A percentile compares a stretch with the other conserved stretches of the same genome.
These are phyloP conservation scores for Aselliscus stoliczkanus DNA, from an alignment of 2,797 vertebrate species.

Conservation along the genomic window DNA sequence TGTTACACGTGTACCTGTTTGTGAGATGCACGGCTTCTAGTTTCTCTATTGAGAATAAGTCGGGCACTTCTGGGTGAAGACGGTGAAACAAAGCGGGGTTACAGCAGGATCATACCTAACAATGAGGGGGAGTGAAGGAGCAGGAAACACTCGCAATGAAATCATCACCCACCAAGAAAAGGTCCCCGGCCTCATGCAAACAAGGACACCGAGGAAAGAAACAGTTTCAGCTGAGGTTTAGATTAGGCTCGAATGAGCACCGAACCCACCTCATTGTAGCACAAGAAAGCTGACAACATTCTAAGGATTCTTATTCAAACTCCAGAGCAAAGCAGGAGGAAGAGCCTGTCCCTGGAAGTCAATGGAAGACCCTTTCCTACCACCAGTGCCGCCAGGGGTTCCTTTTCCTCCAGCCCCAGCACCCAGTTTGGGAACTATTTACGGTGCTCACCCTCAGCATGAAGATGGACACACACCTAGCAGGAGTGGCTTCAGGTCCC, in stretches of 20 bases:
- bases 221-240: not conserved
- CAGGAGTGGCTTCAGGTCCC: not conserved
- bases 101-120: not conserved
- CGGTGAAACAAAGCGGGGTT: not conserved
- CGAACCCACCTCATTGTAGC: not conserved
- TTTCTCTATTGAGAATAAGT: not conserved
- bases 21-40: not conserved
- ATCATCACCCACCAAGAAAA: not conserved
- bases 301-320: not conserved
- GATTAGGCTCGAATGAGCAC: not conserved
- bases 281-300: not conserved
- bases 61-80: slow-evolving; percentile 32
- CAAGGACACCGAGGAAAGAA: not conserved
- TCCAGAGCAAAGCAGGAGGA: not conserved
- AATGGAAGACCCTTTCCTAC: not conserved
- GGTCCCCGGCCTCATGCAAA: not conserved
- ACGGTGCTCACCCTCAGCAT: not conserved
- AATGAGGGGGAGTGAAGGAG: not conserved
- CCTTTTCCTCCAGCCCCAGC: not conserved
- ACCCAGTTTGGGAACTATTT: not conserved
- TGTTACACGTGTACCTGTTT: not conserved
- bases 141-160: not conserved
- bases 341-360: not conserved
- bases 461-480: not conserved
- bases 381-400: not conserved